phyloP scores from a whole-genome alignment of 2,113 vertebrate genomes.

The Siphamia tubifer region DNA sequence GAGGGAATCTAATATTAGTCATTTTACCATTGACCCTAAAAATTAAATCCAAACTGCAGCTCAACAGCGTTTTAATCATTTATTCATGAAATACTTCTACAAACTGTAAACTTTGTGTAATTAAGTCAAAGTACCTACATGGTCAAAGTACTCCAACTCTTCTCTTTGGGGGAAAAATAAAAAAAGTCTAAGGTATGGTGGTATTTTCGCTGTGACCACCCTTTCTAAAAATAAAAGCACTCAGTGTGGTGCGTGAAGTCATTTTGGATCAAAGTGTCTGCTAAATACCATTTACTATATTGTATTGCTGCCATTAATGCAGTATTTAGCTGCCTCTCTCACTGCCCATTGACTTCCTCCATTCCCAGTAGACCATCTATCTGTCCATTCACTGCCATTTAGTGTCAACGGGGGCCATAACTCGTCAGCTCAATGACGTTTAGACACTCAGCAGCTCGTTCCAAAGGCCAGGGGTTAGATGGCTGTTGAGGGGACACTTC shows the following conservation, averaged over 20 bases:
- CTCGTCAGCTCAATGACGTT: conserved; percentile 66
- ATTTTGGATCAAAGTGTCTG: conserved; percentile 70
- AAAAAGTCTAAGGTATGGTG: background rate
- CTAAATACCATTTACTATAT: conserved; percentile 76
- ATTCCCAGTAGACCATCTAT: conserved; percentile 68
- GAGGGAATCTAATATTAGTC: too few relatives aligned
- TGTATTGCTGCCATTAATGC: conserved; percentile 70
- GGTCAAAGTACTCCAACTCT: conserved; percentile 13
- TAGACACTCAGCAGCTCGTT: conserved; percentile 67
- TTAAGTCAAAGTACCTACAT: background rate
- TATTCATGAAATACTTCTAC: background rate
- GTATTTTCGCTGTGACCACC: conserved; percentile 12
- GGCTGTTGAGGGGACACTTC: conserved; percentile 53
- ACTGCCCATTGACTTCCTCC: conserved; percentile 62
- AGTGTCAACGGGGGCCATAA: conserved; percentile 66
- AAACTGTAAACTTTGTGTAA: background rate
- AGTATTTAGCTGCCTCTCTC: conserved; percentile 54
- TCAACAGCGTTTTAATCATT: too few relatives aligned
- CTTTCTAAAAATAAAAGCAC: conserved; percentile 76
- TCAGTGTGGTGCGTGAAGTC: conserved; percentile 62
- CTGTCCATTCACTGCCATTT: conserved; percentile 74
- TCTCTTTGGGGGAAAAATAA: background rate
- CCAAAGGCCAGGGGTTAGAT: conserved; percentile 56
- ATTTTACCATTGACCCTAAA: too few relatives aligned
- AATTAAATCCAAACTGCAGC: too few relatives aligned